These are phyloP conservation scores for Habropoda laboriosa DNA, from an alignment of 1,140 invertebrate species.

Conservation along the genomic window DNA sequence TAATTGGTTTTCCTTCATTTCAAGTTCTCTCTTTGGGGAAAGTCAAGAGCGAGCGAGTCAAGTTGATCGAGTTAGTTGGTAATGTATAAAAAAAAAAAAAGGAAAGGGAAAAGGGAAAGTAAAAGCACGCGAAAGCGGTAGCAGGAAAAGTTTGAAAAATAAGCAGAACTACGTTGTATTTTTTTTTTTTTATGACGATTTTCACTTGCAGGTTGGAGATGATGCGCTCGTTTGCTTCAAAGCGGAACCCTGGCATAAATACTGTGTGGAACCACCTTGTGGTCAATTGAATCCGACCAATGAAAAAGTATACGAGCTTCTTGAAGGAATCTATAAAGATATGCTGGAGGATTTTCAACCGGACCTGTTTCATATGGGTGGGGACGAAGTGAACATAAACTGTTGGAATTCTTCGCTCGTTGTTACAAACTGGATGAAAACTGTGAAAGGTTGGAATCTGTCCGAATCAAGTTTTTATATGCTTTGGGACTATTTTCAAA, in stretches of 20 bases:
- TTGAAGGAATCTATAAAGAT: constrained; percentile 87
- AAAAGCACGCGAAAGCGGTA: background rate
- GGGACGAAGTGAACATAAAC: constrained; percentile 89
- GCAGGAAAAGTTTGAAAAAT: background rate
- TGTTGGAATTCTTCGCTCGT: constrained; percentile 89
- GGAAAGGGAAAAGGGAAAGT: background rate
- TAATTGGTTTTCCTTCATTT: constrained; percentile 58
- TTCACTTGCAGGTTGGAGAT: constrained; percentile 71
- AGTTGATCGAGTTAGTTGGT: too few species aligned
- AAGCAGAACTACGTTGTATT: too few species aligned
- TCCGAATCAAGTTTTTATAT: constrained; percentile 86
- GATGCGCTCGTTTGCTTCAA: constrained; percentile 82
- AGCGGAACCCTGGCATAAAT: constrained; percentile 88
- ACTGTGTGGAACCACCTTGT: constrained; percentile 93
- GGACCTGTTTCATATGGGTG: constrained; percentile 94
- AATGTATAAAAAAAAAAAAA: background rate
- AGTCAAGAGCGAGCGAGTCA: too few species aligned
- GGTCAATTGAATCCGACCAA: constrained; percentile 92
- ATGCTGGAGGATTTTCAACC: constrained; percentile 86
- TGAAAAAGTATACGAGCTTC: constrained; percentile 87
- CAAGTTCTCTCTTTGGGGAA: background rate
- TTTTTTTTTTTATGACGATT: background rate
- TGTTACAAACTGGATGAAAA: constrained; percentile 88
- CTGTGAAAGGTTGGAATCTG: constrained; percentile 82
- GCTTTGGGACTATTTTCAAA: constrained; percentile 90